Base-by-base conservation (phyloP, 2,113 vertebrate species). In the Bothrops jararaca region DNA sequence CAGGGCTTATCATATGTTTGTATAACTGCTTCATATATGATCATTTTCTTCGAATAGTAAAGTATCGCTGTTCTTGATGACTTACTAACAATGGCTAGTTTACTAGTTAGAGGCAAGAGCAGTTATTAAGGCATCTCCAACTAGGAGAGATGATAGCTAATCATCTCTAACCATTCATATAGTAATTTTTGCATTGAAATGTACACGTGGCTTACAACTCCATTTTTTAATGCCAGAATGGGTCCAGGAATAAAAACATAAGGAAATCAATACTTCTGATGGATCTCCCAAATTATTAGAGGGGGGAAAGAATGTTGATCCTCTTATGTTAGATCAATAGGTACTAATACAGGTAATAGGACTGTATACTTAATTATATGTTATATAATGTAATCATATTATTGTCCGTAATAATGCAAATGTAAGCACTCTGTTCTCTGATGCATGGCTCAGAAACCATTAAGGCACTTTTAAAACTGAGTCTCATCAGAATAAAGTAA, bases 401-500 rank as follows among this genome's bases (percentile, higher is more conserved):
- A 89, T 89, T 89, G 22, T 4, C 2, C 12, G 4, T 89, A 89
- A 58, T 24, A 45, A 60, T 60, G 15, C 29, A 42, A 22, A 52
- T 24, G 50, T 50, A 48, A 52, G 5, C 45, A 29, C 42, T 42
- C 74, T 91, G 39, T 2, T 15, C 12, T 39, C 50, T 42, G 11
- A 91, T 26, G 13, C 1, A 24, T 91, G 50, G 50, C 18, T 42
- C 69, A 85, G 52, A 56, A 54, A 7, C 42, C 52, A 34, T 54
- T 54, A 53, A 69, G 3, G 18, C 34, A 80, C 18, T 80, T 80
- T 39, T 39, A 18, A 90, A 91, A 3, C 26, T 7, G 1, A 18
- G 3, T 34, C 60, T 89, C 93, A 42, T 52, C 50, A 3, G 24
- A 92, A 90, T 89, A 92, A 90, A 86, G 56, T 23, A 52, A 93